Evolutionary conservation across 2,797 vertebrate species (phyloP).

Genomic region (Pelobates cultripes): DNA sequence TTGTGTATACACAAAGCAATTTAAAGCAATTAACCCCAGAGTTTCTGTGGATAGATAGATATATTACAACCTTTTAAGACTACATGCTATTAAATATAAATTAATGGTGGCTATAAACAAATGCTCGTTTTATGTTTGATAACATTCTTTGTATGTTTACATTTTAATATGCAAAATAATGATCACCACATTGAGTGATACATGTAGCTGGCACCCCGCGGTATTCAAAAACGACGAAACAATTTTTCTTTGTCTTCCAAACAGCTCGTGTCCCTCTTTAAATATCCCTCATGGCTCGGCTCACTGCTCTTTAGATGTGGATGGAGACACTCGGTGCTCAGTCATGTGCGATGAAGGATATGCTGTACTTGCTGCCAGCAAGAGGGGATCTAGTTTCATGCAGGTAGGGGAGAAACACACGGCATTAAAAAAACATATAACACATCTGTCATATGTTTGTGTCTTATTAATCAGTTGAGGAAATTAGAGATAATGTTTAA

Average conservation of each 20-base stretch:
- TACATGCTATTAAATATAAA: too few species aligned
- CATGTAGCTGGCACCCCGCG: too few species aligned
- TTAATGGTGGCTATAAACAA: too few species aligned
- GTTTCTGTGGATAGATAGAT: too few species aligned
- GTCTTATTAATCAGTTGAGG: background rate
- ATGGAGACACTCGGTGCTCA: conserved; percentile 72
- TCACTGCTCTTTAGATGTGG: conserved; percentile 74
- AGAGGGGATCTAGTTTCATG: conserved; percentile 61
- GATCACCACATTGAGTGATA: too few species aligned
- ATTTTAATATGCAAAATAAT: too few species aligned
- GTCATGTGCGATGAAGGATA: conserved; percentile 81
- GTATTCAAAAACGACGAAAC: background rate
- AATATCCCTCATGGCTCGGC: conserved; percentile 36
- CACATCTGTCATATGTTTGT: background rate
- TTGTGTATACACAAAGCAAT: too few species aligned
- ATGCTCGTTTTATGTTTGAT: too few species aligned
- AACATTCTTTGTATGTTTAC: too few species aligned
- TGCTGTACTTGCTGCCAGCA: conserved; percentile 68
- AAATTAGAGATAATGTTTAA: background rate
- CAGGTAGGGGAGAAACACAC: conserved; percentile 66
- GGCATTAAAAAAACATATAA: background rate
- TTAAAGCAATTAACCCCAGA: too few species aligned
- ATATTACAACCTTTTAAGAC: too few species aligned
- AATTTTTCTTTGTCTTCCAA: conserved; percentile 31
- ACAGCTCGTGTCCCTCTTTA: conserved; percentile 58